Percentiles rank a stretch among this genome's conserved stretches.
These are phyloP conservation scores for Diplazon laetatorius DNA, from an alignment of 2,888 invertebrate species.

Conservation along the genomic window DNA sequence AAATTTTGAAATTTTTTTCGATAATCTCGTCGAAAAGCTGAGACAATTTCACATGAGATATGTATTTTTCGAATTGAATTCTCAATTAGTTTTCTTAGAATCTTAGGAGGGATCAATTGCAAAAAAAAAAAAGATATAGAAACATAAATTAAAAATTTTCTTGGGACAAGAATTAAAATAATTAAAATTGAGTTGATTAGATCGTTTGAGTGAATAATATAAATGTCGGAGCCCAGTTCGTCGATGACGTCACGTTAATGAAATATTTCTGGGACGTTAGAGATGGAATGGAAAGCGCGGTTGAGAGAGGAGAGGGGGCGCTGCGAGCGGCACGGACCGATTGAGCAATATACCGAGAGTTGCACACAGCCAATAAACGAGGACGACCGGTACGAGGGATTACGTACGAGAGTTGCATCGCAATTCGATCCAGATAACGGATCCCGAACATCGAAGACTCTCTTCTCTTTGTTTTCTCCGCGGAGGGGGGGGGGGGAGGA, in stretches of 20 bases:
- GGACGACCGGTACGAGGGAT: conserved; percentile 52
- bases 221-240: conserved; percentile 19
- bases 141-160: too few relatives aligned
- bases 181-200: too few relatives aligned
- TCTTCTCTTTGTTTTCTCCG: conserved; percentile 42
- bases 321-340: conserved; percentile 42
- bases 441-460: conserved; percentile 40
- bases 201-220: conserved; percentile 17
- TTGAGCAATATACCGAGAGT: conserved; percentile 66
- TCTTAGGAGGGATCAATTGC: too few relatives aligned
- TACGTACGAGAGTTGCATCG: conserved; percentile 61
- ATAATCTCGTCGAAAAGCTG: too few relatives aligned
- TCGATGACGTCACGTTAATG: conserved; percentile 30
- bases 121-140: too few relatives aligned
- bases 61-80: too few relatives aligned
- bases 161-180: too few relatives aligned
- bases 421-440: conserved; percentile 66
- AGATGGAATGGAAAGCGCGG: conserved; percentile 20
- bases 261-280: conserved; percentile 39
- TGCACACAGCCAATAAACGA: conserved; percentile 61
- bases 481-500: too few relatives aligned
- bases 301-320: conserved; percentile 17
- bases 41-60: too few relatives aligned
- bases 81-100: too few relatives aligned
- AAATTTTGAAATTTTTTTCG: too few relatives aligned